Evolutionary conservation across 2,797 vertebrate species (phyloP).

Genomic region (Myoxocephalus aenaeus): DNA sequence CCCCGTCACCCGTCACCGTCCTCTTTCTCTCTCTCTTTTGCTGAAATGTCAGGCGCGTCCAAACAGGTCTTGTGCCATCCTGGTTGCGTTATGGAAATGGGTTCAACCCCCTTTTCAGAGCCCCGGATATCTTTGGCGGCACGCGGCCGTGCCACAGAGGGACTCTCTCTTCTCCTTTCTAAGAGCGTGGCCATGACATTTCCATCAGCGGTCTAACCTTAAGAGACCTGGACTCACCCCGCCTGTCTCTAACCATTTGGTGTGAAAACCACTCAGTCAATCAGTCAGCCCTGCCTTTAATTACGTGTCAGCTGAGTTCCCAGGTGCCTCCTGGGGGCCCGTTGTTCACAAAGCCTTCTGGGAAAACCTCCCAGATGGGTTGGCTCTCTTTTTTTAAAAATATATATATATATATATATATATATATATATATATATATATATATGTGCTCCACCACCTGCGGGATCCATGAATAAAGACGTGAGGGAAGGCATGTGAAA

Average conservation of each 20-base stretch:
- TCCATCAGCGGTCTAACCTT: slow-evolving; percentile 66
- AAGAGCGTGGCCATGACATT: slow-evolving; percentile 65
- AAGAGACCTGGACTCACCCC: slow-evolving; percentile 44
- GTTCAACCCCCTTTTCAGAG: slow-evolving; percentile 67
- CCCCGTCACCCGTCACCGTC: slow-evolving; percentile 62
- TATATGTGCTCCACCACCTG: slow-evolving; percentile 32
- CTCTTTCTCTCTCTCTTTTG: slow-evolving; percentile 63
- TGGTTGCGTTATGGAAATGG: slow-evolving; percentile 80
- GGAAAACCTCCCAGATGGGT: slow-evolving; percentile 14
- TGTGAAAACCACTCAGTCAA: slow-evolving; percentile 74
- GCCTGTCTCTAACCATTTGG: slow-evolving; percentile 34
- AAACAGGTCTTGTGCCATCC: slow-evolving; percentile 63
- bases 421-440: slow-evolving; percentile 1
- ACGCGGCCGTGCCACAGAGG: slow-evolving; percentile 21
- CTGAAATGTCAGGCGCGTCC: slow-evolving; percentile 83
- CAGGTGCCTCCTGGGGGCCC: slow-evolving; percentile 20
- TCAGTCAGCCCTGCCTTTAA: slow-evolving; percentile 64
- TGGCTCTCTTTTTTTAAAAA: slow-evolving; percentile 4
- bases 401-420: slow-evolving; percentile 4
- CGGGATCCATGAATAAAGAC: slow-evolving; percentile 36
- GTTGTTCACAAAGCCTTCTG: slow-evolving; percentile 50
- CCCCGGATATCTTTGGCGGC: slow-evolving; percentile 56
- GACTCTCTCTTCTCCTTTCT: slow-evolving; percentile 50
- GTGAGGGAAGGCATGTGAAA: neutral
- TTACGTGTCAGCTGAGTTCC: slow-evolving; percentile 67